Conservation (phyloP, 2,113 vertebrate genomes). For the Ivindomyrus marchei region DNA sequence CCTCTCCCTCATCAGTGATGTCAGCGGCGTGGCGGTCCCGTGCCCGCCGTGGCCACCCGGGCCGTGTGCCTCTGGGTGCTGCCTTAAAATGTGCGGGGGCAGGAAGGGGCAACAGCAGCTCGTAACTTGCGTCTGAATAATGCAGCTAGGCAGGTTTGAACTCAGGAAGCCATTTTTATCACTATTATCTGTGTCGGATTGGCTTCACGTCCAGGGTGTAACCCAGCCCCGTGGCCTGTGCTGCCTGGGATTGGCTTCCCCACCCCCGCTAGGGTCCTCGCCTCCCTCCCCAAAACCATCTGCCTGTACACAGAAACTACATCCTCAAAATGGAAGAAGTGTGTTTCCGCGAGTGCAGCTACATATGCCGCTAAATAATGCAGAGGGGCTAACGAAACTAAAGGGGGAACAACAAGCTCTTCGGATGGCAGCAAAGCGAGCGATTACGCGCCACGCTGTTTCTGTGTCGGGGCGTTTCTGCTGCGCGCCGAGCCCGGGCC, state of each 20-base stretch:
- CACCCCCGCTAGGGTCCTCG: not conserved
- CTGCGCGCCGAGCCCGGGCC: not conserved
- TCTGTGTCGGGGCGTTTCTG: conserved; percentile 45
- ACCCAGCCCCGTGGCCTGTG: not conserved
- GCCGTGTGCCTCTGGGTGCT: not conserved
- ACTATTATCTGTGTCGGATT: not conserved
- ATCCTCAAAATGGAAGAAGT: conserved; percentile 88
- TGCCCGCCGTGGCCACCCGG: conserved; percentile 61
- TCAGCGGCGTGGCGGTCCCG: conserved; percentile 65
- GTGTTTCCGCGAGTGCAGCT: conserved; percentile 77
- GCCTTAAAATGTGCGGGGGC: not conserved
- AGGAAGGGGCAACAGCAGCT: not conserved
- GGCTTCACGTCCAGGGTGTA: not conserved
- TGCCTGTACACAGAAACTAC: conserved; percentile 55
- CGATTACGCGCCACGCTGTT: conserved; percentile 60
- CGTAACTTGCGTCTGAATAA: not conserved
- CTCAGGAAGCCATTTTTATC: not conserved
- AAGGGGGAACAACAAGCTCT: conserved; percentile 64
- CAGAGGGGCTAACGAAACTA: conserved; percentile 77
- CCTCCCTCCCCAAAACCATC: not conserved
- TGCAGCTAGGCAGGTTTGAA: not conserved
- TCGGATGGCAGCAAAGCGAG: conserved; percentile 62
- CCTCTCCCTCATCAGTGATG: conserved; percentile 66
- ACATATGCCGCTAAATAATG: conserved; percentile 84
- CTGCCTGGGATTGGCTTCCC: not conserved